A percentile compares a stretch with the other conserved stretches of the same genome.
phyloP scores from a whole-genome alignment of 2,113 vertebrate genomes.

The Micronycteris hirsuta region DNA sequence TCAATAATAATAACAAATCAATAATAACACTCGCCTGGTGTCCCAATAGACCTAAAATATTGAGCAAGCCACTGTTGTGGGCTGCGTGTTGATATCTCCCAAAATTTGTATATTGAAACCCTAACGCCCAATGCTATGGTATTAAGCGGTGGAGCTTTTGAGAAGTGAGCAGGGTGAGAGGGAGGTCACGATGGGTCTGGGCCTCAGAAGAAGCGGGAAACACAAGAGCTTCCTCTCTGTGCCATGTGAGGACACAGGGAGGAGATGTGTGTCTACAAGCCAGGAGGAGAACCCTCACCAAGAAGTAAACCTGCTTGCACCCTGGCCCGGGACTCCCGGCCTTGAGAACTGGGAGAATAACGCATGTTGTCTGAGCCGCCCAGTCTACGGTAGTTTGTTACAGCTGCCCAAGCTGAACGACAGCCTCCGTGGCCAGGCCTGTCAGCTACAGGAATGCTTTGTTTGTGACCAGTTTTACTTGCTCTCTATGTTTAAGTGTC shows the following conservation, averaged over 20 bases:
- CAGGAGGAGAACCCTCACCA: not conserved
- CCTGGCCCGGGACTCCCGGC: not conserved
- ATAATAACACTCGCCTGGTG: not conserved
- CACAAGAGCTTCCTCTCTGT: not conserved
- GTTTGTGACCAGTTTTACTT: not conserved
- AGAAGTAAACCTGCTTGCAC: not conserved
- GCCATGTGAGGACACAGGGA: not conserved
- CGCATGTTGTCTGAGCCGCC: not conserved
- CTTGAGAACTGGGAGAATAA: not conserved
- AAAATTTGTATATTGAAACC: not conserved
- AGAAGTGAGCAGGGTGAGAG: not conserved
- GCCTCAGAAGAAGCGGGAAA: not conserved
- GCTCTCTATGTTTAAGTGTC: not conserved
- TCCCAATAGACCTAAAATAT: not conserved
- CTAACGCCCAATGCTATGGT: not conserved
- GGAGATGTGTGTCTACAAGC: not conserved
- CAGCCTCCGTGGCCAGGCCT: not conserved
- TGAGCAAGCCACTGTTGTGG: not conserved
- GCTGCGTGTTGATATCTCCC: not conserved
- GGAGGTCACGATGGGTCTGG: not conserved
- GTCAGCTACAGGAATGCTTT: not conserved
- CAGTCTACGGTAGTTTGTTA: not conserved
- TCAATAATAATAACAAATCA: not conserved
- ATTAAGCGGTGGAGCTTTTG: not conserved
- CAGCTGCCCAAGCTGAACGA: not conserved